These are phyloP conservation scores for Rhineura floridana DNA, from an alignment of 2,113 vertebrate genomes.

Conservation along the genomic window DNA sequence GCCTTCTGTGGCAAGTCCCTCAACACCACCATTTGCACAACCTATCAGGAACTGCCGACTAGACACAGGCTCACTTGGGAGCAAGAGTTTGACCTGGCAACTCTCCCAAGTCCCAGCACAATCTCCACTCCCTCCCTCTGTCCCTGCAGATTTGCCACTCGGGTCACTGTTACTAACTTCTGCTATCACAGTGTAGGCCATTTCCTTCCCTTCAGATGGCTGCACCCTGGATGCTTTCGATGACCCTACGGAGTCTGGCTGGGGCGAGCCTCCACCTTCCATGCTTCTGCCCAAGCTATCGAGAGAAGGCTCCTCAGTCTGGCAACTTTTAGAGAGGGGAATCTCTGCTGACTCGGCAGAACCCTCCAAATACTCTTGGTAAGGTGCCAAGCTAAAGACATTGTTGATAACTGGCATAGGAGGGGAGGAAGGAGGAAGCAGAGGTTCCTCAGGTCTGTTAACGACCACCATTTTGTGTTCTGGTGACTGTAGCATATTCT, in stretches of 20 bases:
- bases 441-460: neutral
- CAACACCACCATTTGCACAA: fast-evolving
- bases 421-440: constrained; percentile 68
- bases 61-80: neutral
- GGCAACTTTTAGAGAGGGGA: constrained; percentile 28
- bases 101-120: neutral
- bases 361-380: constrained; percentile 78
- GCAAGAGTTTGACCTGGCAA: neutral
- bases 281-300: fast-evolving
- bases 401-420: constrained; percentile 93
- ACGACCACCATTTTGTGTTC: neutral
- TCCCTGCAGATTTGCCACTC: fast-evolving
- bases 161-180: fast-evolving
- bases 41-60: fast-evolving
- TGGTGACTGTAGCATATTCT: fast-evolving
- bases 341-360: neutral
- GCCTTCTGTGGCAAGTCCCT: fast-evolving
- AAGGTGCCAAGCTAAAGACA: constrained; percentile 93
- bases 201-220: fast-evolving
- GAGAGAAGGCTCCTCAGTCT: fast-evolving
- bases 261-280: neutral
- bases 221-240: fast-evolving
- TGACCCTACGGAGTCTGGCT: fast-evolving
- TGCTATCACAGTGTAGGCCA: fast-evolving
- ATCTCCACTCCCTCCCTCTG: neutral